Conservation (phyloP, 1,140 invertebrate species). For the Atopsyche davidsoni region DNA sequence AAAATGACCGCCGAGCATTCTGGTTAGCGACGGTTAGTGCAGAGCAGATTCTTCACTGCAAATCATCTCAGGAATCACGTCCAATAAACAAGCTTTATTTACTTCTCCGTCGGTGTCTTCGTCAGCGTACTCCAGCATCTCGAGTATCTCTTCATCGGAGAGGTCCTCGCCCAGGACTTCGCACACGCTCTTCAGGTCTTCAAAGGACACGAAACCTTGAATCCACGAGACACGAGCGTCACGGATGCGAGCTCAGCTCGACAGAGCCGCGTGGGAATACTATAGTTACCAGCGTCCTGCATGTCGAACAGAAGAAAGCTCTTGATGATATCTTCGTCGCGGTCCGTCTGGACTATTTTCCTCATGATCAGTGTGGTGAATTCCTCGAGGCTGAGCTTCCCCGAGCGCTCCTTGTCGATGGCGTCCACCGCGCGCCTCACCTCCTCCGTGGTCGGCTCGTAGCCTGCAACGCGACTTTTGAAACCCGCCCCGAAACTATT, state of each 20-base stretch:
- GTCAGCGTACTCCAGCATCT: slow-evolving; percentile 46
- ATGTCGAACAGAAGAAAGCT: slow-evolving; percentile 16
- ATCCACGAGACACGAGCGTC: slow-evolving; percentile 2
- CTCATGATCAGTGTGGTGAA: slow-evolving; percentile 17
- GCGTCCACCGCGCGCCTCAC: slow-evolving; percentile 3
- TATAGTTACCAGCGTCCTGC: slow-evolving; percentile 9
- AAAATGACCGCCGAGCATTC: too few species aligned
- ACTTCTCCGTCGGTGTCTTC: slow-evolving; percentile 42
- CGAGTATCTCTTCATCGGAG: slow-evolving; percentile 44
- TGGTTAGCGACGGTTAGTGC: neutral
- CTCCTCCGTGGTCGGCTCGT: slow-evolving; percentile 10
- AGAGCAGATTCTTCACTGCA: neutral
- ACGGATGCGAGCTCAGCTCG: neutral
- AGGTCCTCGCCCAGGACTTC: slow-evolving; percentile 36
- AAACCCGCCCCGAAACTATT: too few species aligned
- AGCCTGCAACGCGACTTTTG: too few species aligned
- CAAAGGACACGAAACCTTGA: slow-evolving; percentile 39
- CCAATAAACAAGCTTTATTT: neutral
- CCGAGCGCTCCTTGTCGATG: neutral
- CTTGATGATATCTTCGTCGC: slow-evolving; percentile 11
- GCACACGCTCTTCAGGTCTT: slow-evolving; percentile 39
- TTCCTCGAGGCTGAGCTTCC: slow-evolving; percentile 1
- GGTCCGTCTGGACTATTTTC: slow-evolving; percentile 15
- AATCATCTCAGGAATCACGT: neutral
- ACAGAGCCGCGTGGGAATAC: neutral